Conservation (phyloP, 2,888 invertebrate genomes). For the Dasysyrphus tricinctus region DNA sequence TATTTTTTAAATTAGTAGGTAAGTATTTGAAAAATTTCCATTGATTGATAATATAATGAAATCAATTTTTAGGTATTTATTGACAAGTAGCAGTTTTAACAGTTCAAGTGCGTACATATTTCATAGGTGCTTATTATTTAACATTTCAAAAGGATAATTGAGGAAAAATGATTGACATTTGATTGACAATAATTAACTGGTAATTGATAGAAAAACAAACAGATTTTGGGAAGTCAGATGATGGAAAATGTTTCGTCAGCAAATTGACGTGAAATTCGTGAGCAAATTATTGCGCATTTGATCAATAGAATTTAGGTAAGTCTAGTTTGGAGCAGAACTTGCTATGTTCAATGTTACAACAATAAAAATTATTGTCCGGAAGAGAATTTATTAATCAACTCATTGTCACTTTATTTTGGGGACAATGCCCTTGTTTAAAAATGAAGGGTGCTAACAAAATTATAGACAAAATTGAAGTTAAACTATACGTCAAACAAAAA, state of each 20-base stretch:
- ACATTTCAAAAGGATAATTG: slow-evolving; percentile 8
- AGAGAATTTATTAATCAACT: no score
- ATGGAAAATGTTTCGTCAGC: neutral
- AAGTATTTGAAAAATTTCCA: slow-evolving; percentile 35
- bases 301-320: neutral
- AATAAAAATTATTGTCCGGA: no score
- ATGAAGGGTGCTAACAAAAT: no score
- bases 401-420: no score
- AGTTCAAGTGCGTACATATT: neutral
- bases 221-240: neutral
- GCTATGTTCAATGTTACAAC: no score
- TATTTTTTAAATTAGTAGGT: neutral
- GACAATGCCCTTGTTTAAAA: no score
- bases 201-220: slow-evolving; percentile 21
- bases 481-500: no score
- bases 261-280: neutral
- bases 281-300: neutral
- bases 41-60: slow-evolving; percentile 10
- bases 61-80: neutral
- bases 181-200: slow-evolving; percentile 49
- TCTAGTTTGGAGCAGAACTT: neutral
- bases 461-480: no score
- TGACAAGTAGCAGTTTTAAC: slow-evolving; percentile 1
- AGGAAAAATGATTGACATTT: neutral
- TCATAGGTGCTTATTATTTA: neutral